phyloP scores from a whole-genome alignment of 2,113 vertebrate genomes.

The Upupa epops region DNA sequence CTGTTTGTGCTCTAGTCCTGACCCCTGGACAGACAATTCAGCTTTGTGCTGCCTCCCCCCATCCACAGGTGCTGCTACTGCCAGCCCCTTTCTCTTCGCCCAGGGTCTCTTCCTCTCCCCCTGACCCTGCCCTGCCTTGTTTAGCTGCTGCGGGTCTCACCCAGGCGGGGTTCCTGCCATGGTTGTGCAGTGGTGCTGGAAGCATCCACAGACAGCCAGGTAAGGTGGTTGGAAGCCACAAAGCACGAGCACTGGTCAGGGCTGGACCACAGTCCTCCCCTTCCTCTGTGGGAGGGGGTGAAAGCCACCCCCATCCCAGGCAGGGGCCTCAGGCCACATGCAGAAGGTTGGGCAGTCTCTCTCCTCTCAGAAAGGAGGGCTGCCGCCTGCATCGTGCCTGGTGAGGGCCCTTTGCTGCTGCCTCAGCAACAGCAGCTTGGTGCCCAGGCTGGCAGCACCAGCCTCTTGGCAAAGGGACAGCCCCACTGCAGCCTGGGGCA shows the following conservation, averaged over 20 bases:
- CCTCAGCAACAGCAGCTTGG: background rate
- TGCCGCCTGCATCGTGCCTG: background rate
- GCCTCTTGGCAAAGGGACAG: background rate
- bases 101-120: too few species aligned
- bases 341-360: background rate
- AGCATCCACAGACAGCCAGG: background rate
- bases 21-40: background rate
- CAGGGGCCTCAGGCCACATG: background rate
- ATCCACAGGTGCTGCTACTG: rapidly evolving
- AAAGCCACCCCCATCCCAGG: background rate
- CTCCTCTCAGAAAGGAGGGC: too few species aligned
- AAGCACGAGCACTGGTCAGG: rapidly evolving
- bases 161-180: rapidly evolving
- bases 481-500: background rate
- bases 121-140: background rate
- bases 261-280: background rate
- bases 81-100: background rate
- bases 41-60: background rate
- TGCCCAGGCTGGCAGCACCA: background rate
- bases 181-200: background rate
- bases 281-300: background rate
- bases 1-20: background rate
- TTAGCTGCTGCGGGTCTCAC: background rate
- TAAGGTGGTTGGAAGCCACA: background rate
- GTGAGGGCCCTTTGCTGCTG: background rate